Percentiles rank a stretch among this genome's conserved stretches.
phyloP scores from a whole-genome alignment of 1,140 invertebrate genomes.

The Kradibia gibbosae region DNA sequence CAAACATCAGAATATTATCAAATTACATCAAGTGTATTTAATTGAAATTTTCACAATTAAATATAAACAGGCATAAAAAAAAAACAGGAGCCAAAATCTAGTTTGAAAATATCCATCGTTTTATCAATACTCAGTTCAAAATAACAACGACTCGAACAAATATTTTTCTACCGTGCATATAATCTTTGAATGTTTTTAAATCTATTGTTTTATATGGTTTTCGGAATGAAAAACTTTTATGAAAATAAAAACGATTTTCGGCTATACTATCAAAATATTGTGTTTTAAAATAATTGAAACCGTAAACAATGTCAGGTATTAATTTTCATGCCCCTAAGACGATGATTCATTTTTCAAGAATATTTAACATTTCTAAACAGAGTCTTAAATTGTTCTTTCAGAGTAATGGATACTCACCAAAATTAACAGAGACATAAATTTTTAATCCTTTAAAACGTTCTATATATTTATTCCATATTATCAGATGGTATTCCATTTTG shows the following conservation, averaged over 20 bases:
- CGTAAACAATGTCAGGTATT: not conserved
- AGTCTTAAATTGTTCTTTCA: constrained; percentile 13
- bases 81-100: constrained; percentile 38
- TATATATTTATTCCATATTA: not conserved
- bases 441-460: constrained; percentile 39
- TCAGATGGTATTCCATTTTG: not conserved
- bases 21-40: too few species aligned
- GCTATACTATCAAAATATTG: not conserved
- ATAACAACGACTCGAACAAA: constrained; percentile 12
- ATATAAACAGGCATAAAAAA: too few species aligned
- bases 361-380: constrained; percentile 38
- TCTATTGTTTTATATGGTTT: too few species aligned
- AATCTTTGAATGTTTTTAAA: too few species aligned
- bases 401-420: constrained; percentile 23
- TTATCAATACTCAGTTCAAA: not conserved
- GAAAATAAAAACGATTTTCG: too few species aligned
- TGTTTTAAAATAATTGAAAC: constrained; percentile 2
- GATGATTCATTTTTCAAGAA: not conserved
- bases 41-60: too few species aligned
- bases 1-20: not conserved
- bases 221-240: too few species aligned
- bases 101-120: constrained; percentile 36
- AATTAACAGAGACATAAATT: not conserved
- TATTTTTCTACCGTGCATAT: not conserved
- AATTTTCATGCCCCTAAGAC: not conserved